Conservation (phyloP, 2,797 vertebrate genomes). For the Microhierax caerulescens region DNA sequence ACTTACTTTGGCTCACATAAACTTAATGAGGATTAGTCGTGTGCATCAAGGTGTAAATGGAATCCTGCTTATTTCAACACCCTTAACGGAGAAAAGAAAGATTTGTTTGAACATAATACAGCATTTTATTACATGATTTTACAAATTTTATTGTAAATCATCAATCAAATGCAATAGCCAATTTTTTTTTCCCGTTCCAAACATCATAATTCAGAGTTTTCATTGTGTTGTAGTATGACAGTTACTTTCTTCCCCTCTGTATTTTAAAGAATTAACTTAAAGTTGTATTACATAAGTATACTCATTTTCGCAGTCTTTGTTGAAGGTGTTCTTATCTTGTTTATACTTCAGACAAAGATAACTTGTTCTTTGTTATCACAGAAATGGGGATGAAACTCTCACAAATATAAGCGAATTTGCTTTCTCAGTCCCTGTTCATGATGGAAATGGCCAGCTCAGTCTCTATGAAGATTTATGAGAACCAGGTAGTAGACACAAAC, state of each 20-base stretch:
- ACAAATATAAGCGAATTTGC: slow-evolving; percentile 34
- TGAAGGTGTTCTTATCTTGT: background rate
- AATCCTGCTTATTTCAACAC: background rate
- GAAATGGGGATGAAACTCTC: slow-evolving; percentile 17
- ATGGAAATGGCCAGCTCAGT: slow-evolving; percentile 61
- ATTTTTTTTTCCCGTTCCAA: slow-evolving; percentile 33
- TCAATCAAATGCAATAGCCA: slow-evolving; percentile 39
- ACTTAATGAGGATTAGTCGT: background rate
- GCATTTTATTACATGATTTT: slow-evolving; percentile 54
- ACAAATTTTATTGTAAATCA: slow-evolving; percentile 64
- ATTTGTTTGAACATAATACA: slow-evolving; percentile 43
- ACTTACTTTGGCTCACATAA: background rate
- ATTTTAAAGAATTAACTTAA: slow-evolving; percentile 30
- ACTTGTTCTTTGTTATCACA: background rate
- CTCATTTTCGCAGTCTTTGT: slow-evolving; percentile 9
- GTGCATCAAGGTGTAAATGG: background rate
- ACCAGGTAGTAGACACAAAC: slow-evolving; percentile 57
- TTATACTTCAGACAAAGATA: slow-evolving; percentile 15
- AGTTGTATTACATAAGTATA: background rate
- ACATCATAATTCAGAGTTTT: slow-evolving; percentile 3
- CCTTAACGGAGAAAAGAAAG: slow-evolving; percentile 9
- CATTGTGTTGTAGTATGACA: slow-evolving; percentile 3
- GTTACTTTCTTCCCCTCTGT: background rate
- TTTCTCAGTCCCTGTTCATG: slow-evolving; percentile 34
- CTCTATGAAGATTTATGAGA: slow-evolving; percentile 25